phyloP scores from a whole-genome alignment of 2,113 vertebrate species.

The Hiodon tergisus region DNA sequence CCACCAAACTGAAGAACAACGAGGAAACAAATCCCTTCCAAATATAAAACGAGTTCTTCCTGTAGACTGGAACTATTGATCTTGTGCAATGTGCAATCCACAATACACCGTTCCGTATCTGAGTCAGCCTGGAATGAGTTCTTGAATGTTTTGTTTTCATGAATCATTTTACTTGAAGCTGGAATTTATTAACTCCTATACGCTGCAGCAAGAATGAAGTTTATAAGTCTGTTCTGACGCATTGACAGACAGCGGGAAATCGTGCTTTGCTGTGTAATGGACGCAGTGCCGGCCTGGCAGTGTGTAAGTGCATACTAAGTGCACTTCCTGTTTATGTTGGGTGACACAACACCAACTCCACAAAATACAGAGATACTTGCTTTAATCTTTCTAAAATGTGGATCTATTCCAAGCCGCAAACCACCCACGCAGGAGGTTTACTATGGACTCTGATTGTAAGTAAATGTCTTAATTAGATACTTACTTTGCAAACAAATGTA shows the following conservation, averaged over 20 bases:
- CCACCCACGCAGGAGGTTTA: constrained; percentile 9
- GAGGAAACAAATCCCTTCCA: constrained; percentile 51
- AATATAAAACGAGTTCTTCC: constrained; percentile 47
- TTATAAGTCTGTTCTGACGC: constrained; percentile 35
- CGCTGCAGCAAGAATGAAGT: constrained; percentile 12
- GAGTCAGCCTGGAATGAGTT: constrained; percentile 21
- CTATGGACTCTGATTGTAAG: no score
- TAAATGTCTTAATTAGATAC: no score
- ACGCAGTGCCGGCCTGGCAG: constrained; percentile 17
- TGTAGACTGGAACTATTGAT: constrained; percentile 45
- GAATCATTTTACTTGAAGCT: constrained; percentile 51
- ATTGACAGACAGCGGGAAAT: constrained; percentile 44
- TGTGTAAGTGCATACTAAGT: constrained; percentile 29
- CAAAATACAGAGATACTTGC: constrained; percentile 42
- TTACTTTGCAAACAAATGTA: no score
- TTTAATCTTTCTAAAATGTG: constrained; percentile 50
- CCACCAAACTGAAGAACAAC: constrained; percentile 44
- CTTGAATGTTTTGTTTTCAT: constrained; percentile 39
- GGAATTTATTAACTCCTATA: constrained; percentile 45
- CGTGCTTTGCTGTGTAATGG: constrained; percentile 23
- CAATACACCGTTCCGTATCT: constrained; percentile 41
- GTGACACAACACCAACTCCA: constrained; percentile 1
- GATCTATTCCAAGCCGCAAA: constrained; percentile 41
- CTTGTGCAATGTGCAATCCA: constrained; percentile 46
- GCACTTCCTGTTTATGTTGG: constrained; percentile 49